Conservation (phyloP, 2,797 vertebrate genomes). For the Chromis chromis region DNA sequence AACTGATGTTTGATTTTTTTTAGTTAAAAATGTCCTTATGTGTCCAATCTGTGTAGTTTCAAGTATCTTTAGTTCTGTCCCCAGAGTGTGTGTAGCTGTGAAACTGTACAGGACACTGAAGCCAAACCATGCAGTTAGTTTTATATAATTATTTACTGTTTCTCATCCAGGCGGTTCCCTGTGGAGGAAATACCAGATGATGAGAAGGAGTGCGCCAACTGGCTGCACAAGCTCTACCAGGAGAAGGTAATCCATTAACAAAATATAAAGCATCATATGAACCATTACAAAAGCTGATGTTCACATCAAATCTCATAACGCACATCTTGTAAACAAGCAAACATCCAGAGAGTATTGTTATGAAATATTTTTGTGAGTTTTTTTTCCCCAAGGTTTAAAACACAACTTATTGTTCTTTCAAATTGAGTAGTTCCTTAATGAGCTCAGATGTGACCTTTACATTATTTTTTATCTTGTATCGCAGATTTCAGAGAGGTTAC, state of each 20-base stretch:
- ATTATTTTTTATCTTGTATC: no score
- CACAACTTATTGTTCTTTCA: background rate
- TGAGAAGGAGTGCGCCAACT: conserved; percentile 92
- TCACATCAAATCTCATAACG: background rate
- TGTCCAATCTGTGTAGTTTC: no score
- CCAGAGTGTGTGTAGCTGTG: background rate
- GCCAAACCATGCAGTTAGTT: background rate
- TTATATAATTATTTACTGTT: background rate
- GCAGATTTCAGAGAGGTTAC: background rate
- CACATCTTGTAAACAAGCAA: no score
- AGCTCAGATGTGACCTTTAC: no score
- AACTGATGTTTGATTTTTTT: no score
- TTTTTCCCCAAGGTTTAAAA: background rate
- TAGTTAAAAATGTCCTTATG: no score
- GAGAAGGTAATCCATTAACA: conserved; percentile 89
- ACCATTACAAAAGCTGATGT: background rate
- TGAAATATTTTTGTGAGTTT: background rate
- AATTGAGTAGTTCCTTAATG: no score
- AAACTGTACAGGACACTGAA: background rate
- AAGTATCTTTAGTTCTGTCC: background rate
- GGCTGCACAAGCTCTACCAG: conserved; percentile 98
- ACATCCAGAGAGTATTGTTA: background rate
- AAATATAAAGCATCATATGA: background rate
- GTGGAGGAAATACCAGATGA: conserved; percentile 94
- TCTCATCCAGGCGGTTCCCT: conserved; percentile 89